These are phyloP conservation scores for Carcinoscorpius rotundicauda DNA, from an alignment of 1,140 invertebrate genomes.

Conservation along the genomic window DNA sequence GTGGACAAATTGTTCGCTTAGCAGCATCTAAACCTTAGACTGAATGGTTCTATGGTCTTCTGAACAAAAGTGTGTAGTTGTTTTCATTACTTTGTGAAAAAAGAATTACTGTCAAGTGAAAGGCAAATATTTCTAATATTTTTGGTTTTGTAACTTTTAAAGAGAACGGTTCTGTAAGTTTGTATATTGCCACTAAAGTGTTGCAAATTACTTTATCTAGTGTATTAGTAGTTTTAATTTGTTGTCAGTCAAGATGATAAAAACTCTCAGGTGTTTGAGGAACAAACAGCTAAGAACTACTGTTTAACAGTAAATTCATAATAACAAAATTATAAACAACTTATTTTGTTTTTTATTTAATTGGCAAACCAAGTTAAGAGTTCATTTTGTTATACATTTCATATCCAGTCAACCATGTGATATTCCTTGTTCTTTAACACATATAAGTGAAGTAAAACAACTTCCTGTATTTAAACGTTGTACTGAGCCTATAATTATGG, in stretches of 20 bases:
- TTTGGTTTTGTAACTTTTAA: background rate
- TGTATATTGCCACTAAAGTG: too few species aligned
- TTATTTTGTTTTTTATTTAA: too few species aligned
- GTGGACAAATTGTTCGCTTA: conserved; percentile 78
- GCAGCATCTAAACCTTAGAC: conserved; percentile 63
- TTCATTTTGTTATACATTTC: background rate
- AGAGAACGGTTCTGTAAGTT: background rate
- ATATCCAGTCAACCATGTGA: background rate
- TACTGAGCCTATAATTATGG: too few species aligned
- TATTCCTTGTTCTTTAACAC: background rate
- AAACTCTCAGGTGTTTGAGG: too few species aligned
- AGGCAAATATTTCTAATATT: background rate
- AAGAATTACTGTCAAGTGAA: background rate
- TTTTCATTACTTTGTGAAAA: conserved; percentile 2
- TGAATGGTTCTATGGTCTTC: conserved; percentile 54
- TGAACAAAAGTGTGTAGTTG: conserved; percentile 42
- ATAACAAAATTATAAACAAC: too few species aligned
- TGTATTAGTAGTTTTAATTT: too few species aligned
- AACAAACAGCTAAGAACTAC: too few species aligned
- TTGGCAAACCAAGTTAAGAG: too few species aligned
- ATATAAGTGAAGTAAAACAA: background rate
- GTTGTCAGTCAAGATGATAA: too few species aligned
- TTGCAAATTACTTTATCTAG: too few species aligned
- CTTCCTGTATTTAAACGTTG: too few species aligned
- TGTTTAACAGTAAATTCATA: too few species aligned